Evolutionary conservation across 2,888 invertebrate species (phyloP).

Genomic region (Microplitis manilae): DNA sequence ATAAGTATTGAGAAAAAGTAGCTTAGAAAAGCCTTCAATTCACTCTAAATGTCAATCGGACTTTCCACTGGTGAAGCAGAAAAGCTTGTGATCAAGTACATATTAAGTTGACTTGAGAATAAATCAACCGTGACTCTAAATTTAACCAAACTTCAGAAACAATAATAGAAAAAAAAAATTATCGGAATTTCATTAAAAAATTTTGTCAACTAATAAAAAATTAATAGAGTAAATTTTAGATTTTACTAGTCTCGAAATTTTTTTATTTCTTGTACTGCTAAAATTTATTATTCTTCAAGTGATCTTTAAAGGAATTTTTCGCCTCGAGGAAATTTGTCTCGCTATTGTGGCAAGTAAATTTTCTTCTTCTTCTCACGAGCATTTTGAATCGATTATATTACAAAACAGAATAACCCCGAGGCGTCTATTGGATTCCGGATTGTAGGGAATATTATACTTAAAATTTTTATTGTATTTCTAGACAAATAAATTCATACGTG

Average conservation of each 20-base stretch:
- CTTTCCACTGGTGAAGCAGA: neutral
- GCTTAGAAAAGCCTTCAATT: neutral
- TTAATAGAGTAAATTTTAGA: no score
- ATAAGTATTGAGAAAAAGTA: neutral
- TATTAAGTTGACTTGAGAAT: neutral
- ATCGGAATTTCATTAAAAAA: neutral
- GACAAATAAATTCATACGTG: neutral
- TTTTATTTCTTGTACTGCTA: neutral
- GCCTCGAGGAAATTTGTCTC: neutral
- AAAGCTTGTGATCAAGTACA: neutral
- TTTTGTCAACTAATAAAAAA: no score
- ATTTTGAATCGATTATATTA: conserved; percentile 30
- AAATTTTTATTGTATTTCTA: neutral
- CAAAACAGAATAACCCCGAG: conserved; percentile 27
- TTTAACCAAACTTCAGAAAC: neutral
- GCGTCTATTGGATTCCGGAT: conserved; percentile 30
- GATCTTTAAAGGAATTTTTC: conserved; percentile 2
- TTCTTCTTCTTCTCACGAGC: neutral
- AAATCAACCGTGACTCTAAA: neutral
- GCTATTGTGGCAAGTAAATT: neutral
- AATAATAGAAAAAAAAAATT: neutral
- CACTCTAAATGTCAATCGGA: neutral
- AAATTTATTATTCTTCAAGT: neutral
- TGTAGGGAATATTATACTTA: conserved; percentile 23
- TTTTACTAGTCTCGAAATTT: neutral